Evolutionary conservation across 1,140 invertebrate species (phyloP).

Genomic region (Leptonema lineaticorne): DNA sequence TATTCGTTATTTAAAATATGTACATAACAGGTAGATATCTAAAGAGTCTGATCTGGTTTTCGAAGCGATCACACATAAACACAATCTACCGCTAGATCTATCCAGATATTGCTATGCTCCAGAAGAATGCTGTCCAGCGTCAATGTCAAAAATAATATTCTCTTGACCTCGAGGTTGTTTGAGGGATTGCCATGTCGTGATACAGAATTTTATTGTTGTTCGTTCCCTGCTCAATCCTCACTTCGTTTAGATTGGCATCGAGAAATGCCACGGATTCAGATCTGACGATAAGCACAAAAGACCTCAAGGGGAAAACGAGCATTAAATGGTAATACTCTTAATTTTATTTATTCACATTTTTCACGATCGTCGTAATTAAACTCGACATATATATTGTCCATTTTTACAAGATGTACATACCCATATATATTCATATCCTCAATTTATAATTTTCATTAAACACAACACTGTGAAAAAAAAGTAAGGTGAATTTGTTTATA

Average conservation of each 20-base stretch:
- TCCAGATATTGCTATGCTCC: constrained; percentile 9
- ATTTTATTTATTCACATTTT: not conserved
- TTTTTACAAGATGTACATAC: not conserved
- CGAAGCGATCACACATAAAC: constrained; percentile 12
- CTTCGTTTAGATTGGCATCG: not conserved
- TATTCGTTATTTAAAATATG: constrained; percentile 8
- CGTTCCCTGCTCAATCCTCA: not conserved
- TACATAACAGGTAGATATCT: constrained; percentile 22
- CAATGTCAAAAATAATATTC: constrained; percentile 28
- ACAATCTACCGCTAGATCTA: constrained; percentile 21
- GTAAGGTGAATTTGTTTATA: too few relatives aligned
- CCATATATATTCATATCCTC: not conserved
- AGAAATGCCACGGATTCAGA: not conserved
- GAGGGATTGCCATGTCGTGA: constrained; percentile 26
- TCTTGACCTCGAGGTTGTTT: constrained; percentile 9
- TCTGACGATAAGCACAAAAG: not conserved
- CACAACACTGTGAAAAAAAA: too few relatives aligned
- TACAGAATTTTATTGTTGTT: constrained; percentile 14
- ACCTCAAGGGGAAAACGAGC: too few relatives aligned
- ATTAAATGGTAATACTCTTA: not conserved
- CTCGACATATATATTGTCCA: not conserved
- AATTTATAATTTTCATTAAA: too few relatives aligned
- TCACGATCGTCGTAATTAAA: not conserved
- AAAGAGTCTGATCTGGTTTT: constrained; percentile 25
- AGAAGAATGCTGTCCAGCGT: constrained; percentile 24